Conservation (phyloP, 2,113 vertebrate genomes). For the Otolemur garnettii region DNA sequence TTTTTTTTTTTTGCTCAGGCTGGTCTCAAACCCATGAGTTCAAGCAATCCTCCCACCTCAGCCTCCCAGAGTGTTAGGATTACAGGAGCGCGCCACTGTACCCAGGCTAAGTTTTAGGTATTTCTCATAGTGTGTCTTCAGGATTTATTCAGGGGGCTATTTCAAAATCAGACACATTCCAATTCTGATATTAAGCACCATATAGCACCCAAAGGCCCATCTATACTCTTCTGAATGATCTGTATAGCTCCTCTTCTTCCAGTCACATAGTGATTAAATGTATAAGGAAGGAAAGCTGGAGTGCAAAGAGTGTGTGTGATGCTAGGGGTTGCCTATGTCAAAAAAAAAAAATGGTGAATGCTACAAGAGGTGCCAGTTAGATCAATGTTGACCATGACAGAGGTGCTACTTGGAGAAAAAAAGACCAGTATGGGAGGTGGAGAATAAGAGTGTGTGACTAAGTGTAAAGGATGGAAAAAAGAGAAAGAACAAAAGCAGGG, state of each 20-base stretch:
- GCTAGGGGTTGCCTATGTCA: not conserved
- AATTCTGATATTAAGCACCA: slow-evolving; percentile 18
- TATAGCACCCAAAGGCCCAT: not conserved
- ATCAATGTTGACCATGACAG: slow-evolving; percentile 14
- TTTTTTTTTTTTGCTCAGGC: too few relatives aligned
- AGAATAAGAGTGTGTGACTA: slow-evolving; percentile 33
- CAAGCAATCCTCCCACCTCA: too few relatives aligned
- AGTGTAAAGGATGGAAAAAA: slow-evolving; percentile 21
- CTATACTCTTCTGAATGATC: not conserved
- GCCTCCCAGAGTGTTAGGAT: too few relatives aligned
- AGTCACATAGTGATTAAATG: not conserved
- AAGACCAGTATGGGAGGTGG: not conserved
- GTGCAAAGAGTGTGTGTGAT: not conserved
- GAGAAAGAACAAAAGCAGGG: slow-evolving; percentile 34
- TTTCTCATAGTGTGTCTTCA: not conserved
- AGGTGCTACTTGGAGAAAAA: not conserved
- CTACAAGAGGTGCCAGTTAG: not conserved
- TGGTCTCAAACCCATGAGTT: too few relatives aligned
- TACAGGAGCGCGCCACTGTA: too few relatives aligned
- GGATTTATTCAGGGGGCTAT: not conserved
- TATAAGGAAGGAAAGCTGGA: not conserved
- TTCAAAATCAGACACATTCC: not conserved
- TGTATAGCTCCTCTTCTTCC: not conserved
- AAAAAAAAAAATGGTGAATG: slow-evolving; percentile 22
- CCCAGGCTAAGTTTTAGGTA: not conserved